phyloP scores from a whole-genome alignment of 2,888 invertebrate genomes.

The Acanthopleura granulata region DNA sequence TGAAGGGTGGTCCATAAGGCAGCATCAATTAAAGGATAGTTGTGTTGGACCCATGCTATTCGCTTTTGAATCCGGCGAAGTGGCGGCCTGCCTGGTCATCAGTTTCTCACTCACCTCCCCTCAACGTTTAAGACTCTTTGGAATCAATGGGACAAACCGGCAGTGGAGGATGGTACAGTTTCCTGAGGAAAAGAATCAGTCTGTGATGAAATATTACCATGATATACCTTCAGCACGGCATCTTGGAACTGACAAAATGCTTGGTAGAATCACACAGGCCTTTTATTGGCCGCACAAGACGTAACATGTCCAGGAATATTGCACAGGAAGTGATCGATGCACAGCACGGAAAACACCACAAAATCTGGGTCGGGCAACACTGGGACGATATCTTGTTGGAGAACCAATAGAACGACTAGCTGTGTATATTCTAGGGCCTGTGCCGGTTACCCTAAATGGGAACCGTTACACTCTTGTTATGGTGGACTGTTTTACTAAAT shows the following conservation, averaged over 20 bases:
- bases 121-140: slow-evolving; percentile 23
- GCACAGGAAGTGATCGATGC: slow-evolving; percentile 22
- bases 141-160: slow-evolving; percentile 22
- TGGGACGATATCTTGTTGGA: slow-evolving; percentile 1
- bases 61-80: background rate
- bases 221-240: slow-evolving; percentile 25
- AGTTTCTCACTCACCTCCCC: slow-evolving; percentile 7
- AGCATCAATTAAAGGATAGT: background rate
- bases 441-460: background rate
- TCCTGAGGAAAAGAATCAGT: background rate
- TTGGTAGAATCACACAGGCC: slow-evolving; percentile 13
- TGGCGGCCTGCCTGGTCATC: background rate
- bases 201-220: slow-evolving; percentile 18
- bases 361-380: slow-evolving; percentile 20
- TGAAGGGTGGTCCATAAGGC: background rate
- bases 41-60: background rate
- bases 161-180: slow-evolving; percentile 20
- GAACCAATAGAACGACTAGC: background rate
- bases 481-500: background rate
- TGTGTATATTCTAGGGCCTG: background rate
- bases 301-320: slow-evolving; percentile 21
- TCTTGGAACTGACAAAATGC: slow-evolving; percentile 28
- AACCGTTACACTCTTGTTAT: background rate
- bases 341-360: slow-evolving; percentile 26
- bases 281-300: slow-evolving; percentile 30